Evolutionary conservation across 2,888 invertebrate species (phyloP).

Genomic region (Chirona hameri): DNA sequence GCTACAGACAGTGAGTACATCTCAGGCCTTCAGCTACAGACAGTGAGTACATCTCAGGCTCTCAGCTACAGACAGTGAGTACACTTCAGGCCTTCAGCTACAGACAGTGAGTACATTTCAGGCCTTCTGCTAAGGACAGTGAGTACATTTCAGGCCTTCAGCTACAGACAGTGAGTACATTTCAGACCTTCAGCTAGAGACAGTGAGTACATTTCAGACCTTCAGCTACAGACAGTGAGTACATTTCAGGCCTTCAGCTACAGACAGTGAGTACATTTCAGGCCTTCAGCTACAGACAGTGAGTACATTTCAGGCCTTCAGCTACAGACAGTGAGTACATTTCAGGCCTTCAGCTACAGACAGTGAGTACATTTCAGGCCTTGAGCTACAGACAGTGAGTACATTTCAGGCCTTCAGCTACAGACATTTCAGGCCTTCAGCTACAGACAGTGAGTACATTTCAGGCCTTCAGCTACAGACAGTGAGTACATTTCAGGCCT

Average conservation of each 20-base stretch:
- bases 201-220: not conserved
- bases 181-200: conserved; percentile 8
- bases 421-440: no score
- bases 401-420: no score
- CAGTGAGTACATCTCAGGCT: not conserved
- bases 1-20: conserved; percentile 1
- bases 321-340: conserved; percentile 1
- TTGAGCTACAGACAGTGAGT: conserved; percentile 23
- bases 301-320: not conserved
- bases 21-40: conserved; percentile 22
- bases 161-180: conserved; percentile 1
- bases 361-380: not conserved
- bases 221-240: conserved; percentile 24
- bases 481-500: not conserved
- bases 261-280: not conserved
- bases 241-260: conserved; percentile 6
- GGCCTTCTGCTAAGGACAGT: conserved; percentile 4
- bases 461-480: conserved; percentile 13
- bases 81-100: conserved; percentile 1
- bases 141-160: not conserved
- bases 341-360: conserved; percentile 12
- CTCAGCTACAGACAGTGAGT: conserved; percentile 22
- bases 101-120: not conserved
- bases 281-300: conserved; percentile 22
- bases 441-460: not conserved